Base-by-base conservation (phyloP, 2,888 invertebrate species). In the Machimus rusticus region DNA sequence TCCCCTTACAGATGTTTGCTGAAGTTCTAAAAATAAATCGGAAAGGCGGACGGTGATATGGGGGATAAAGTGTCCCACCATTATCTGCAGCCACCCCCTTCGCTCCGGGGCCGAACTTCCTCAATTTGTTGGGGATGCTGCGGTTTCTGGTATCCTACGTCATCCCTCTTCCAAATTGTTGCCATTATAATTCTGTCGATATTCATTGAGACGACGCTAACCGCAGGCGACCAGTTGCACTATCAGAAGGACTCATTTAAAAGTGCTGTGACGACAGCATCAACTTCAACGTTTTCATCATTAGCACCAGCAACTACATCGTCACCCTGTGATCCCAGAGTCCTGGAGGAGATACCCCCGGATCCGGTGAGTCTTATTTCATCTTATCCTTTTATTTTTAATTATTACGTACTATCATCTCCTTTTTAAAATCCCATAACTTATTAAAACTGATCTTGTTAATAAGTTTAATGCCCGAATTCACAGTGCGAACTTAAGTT, bases 261-360 rank as follows among this genome's bases (percentile, higher is more conserved):
- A 46, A 88, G 88, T 78, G 89, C 79, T 74, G 76, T 86, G 79
- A 88, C 81, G 87, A 88, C 87, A 66, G 12, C 88, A 82, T 86
- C 89, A 66, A 88, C 66, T 23, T 23, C 89, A 87, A 88, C 89
- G 57, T 74, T 88, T 86, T 81, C 89, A 39, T 86, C 88, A 43
- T 8, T 88, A 84, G 23, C 89, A 84, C 57, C 88, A 23, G 81
- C 88, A 14, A 34, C 85, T 57, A 74, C 86, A n/a, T 74, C 87
- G 23, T 86, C 88, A 79, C 86, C 87, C 81, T 93, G 93, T 88
- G 93, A 93, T 84, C 91, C 93, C 2, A 91, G 90, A 89, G 91
- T 92, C 51, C 89, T 93, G 81, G 93, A 93, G 74, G 90, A 92
- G 88, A 90, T 91, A 87, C 92, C 93, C 89, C 90, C 92, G 74